Evolutionary conservation across 2,888 invertebrate genomes (phyloP), one percentile per base, ranked within the genome.

Genomic region (Napeogenes sylphis): DNA sequence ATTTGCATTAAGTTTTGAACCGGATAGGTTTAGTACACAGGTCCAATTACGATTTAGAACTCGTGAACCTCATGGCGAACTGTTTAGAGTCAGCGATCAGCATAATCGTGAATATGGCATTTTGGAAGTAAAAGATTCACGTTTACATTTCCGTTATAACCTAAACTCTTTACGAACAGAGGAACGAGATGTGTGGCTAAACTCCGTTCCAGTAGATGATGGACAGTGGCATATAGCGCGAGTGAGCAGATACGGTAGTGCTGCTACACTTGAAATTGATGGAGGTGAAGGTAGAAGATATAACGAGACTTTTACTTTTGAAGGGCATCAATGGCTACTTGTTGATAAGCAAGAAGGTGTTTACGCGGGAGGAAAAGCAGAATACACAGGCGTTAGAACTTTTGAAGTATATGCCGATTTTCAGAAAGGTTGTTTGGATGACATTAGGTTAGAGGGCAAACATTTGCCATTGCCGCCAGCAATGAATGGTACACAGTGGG

Each of bases 171-270:
- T 97, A 68, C 92, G 97, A 68, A 97, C 97, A 4, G 97, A 98
- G 82, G 97, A 98, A 81, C 94, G 94, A 67, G 96, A 96, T 77
- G 94, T 99, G 73, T 96, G 97, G 96, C 89, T 98, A 58, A 95
- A 96, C 72, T 95, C 96, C 4, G 95, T 98, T 35, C 93, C 95
- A 1, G 98, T 98, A 2, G 97, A 98, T 77, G 97, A 98, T 81
- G 99, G 99, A 1, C 97, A 98, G 76, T 99, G 99, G 99, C 99
- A 99, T 81, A 96, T 96, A 60, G 97, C 97, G 4, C 93, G 95
- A 70, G 96, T 98, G 0, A 95, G 96, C 73, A 93, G 99, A 61
- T 97, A 96, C 73, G 98, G 98, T 47, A 97, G 97, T 56, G 97
- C 97, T 8, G 98, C 98, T 12, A 96, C 96, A 58, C 89, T 99